A percentile compares a stretch with the other conserved stretches of the same genome.
phyloP scores from a whole-genome alignment of 2,113 vertebrate genomes.

The Oceanites oceanicus region DNA sequence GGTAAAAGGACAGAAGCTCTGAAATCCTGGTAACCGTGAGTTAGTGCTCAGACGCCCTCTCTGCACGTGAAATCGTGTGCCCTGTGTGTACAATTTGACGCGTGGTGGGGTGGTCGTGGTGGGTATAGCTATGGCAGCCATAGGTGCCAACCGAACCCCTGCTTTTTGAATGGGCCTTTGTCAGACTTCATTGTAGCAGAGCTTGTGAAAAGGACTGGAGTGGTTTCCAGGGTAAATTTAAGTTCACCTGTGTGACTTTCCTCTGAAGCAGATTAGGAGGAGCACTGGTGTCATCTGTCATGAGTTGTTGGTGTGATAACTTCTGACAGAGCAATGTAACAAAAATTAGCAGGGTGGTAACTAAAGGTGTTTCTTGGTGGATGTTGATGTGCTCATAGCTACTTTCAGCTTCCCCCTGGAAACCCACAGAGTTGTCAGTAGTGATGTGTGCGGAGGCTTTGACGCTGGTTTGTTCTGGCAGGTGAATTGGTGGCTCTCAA shows the following conservation, averaged over 20 bases:
- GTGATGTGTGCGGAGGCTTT: neutral
- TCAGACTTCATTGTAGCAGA: neutral
- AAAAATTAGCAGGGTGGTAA: rapidly evolving
- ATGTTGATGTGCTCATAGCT: rapidly evolving
- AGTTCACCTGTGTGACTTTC: neutral
- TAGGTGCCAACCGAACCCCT: neutral
- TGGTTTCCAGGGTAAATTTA: neutral
- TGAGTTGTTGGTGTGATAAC: neutral
- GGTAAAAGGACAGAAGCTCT: neutral
- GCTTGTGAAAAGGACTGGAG: neutral
- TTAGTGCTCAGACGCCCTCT: neutral
- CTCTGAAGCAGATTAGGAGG: neutral
- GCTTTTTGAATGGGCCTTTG: neutral
- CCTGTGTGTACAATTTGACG: neutral
- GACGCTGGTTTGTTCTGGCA: conserved; percentile 40
- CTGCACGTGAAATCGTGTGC: neutral
- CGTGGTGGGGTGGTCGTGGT: rapidly evolving
- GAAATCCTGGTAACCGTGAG: neutral
- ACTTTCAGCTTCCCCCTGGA: neutral
- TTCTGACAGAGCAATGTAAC: neutral
- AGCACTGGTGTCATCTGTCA: neutral
- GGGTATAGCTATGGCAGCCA: neutral
- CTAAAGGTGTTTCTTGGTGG: neutral
- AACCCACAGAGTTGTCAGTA: neutral
- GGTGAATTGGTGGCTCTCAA: conserved; percentile 96